Conservation (phyloP, 1,140 invertebrate genomes). For the Pissodes strobi region DNA sequence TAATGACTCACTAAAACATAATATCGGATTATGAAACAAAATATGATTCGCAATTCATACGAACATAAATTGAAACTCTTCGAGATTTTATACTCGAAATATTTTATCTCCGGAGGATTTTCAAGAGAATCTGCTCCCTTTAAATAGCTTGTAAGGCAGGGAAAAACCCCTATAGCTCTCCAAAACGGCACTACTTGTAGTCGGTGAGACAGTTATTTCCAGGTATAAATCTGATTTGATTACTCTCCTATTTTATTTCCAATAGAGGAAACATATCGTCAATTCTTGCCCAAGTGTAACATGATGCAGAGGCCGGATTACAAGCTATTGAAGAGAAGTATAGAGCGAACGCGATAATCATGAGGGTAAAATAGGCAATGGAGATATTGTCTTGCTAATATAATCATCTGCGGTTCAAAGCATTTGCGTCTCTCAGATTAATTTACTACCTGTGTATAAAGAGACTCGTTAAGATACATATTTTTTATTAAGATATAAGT, state of each 20-base stretch:
- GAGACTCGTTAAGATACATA: too few relatives aligned
- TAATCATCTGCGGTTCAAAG: too few relatives aligned
- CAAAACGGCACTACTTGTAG: slow-evolving; percentile 16
- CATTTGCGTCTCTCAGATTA: too few relatives aligned
- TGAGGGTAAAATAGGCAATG: too few relatives aligned
- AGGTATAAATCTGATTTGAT: slow-evolving; percentile 25
- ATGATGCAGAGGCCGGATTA: slow-evolving; percentile 6
- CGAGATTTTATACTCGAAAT: background rate
- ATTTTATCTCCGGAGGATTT: background rate
- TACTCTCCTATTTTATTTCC: slow-evolving; percentile 20
- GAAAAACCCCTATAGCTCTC: slow-evolving; percentile 2
- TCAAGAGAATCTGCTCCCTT: slow-evolving; percentile 3
- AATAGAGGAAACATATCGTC: slow-evolving; percentile 12
- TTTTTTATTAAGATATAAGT: too few relatives aligned
- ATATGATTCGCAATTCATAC: too few relatives aligned
- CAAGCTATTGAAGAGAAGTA: slow-evolving; percentile 3
- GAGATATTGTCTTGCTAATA: too few relatives aligned
- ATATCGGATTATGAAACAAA: too few relatives aligned
- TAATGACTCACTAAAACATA: too few relatives aligned
- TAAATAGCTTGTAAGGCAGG: slow-evolving; percentile 3
- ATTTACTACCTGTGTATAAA: too few relatives aligned
- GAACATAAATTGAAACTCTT: slow-evolving; percentile 19
- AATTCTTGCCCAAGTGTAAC: background rate
- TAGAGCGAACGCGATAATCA: slow-evolving; percentile 15
- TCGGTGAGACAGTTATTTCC: slow-evolving; percentile 17